Evolutionary conservation across 2,113 vertebrate genomes (phyloP).

Genomic region (Psilopsiagon aymara): DNA sequence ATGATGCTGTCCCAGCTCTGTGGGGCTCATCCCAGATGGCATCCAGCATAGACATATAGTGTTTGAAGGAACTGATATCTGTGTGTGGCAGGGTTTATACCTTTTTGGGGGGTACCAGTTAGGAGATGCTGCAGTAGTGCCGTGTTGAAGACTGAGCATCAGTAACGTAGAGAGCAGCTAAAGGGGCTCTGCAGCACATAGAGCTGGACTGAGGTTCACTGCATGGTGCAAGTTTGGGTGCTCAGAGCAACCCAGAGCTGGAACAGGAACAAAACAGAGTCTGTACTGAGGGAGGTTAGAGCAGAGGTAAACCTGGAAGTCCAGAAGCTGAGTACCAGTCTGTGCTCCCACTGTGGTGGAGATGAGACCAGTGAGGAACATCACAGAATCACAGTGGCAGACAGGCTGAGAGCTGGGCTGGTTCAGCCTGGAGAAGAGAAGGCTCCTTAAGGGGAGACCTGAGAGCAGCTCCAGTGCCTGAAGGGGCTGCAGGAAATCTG

Average conservation of each 20-base stretch:
- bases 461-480: neutral
- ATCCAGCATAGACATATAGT: fast-evolving
- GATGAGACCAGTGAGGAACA: neutral
- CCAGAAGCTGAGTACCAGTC: fast-evolving
- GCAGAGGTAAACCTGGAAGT: neutral
- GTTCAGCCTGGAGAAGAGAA: neutral
- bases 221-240: neutral
- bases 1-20: fast-evolving
- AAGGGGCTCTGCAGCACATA: neutral
- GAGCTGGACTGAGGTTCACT: neutral
- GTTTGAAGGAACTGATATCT: fast-evolving
- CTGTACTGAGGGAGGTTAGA: neutral
- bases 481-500: neutral
- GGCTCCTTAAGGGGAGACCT: neutral
- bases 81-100: neutral
- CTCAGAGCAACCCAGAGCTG: neutral
- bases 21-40: neutral
- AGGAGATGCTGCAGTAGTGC: neutral
- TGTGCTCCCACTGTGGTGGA: neutral
- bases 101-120: too few species aligned
- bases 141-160: neutral
- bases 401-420: neutral
- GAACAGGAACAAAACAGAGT: neutral
- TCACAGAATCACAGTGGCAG: neutral
- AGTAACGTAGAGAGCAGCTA: neutral